Conservation (phyloP, 2,113 vertebrate genomes). For the Thunnus thynnus region DNA sequence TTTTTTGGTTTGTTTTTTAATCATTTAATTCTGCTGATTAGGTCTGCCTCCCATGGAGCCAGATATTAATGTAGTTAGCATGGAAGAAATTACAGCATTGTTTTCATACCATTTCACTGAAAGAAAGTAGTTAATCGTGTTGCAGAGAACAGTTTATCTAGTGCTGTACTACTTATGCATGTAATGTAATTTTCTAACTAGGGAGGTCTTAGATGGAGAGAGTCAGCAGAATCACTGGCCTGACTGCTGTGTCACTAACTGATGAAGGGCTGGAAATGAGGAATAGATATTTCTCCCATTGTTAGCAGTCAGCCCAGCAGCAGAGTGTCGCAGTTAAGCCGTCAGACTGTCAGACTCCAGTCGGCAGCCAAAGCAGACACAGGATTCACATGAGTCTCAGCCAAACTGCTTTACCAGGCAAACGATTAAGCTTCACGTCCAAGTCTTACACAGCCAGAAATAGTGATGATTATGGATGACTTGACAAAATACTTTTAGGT, state of each 20-base stretch:
- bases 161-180: conserved; percentile 4
- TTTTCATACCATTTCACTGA: conserved; percentile 26
- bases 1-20: conserved; percentile 15
- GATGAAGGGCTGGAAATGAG: conserved; percentile 19
- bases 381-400: conserved; percentile 23
- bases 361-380: conserved; percentile 28
- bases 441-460: not conserved
- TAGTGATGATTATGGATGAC: conserved; percentile 8
- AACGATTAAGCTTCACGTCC: not conserved
- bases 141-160: conserved; percentile 15
- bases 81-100: conserved; percentile 8
- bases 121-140: conserved; percentile 10
- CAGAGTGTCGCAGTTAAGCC: conserved; percentile 27
- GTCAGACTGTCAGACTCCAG: not conserved
- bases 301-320: conserved; percentile 31
- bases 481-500: conserved; percentile 6
- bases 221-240: conserved; percentile 24
- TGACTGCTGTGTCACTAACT: conserved; percentile 8
- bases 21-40: conserved; percentile 51
- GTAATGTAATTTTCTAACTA: conserved; percentile 23
- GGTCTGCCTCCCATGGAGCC: conserved; percentile 27
- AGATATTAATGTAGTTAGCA: conserved; percentile 36
- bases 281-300: conserved; percentile 35
- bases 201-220: not conserved
- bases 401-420: conserved; percentile 14